Conservation (phyloP, 2,113 vertebrate genomes). For the Casuarius casuarius region DNA sequence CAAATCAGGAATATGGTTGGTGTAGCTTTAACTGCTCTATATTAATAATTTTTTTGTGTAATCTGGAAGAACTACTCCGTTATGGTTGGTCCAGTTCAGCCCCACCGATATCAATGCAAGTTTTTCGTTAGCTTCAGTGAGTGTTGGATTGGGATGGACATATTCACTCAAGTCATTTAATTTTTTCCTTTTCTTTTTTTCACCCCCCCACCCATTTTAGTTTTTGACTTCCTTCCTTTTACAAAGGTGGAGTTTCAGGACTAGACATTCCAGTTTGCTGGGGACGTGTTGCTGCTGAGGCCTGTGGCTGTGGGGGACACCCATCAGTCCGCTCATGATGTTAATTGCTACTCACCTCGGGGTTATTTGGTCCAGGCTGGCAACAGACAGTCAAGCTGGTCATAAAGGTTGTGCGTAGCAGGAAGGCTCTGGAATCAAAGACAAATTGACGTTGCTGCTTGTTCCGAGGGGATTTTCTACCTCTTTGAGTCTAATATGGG, state of each 20-base stretch:
- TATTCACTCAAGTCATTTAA: background rate
- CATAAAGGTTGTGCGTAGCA: constrained; percentile 58
- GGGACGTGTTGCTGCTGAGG: constrained; percentile 64
- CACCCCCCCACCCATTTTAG: constrained; percentile 14
- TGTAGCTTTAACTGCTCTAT: background rate
- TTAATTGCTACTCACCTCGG: constrained; percentile 74
- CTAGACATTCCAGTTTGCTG: constrained; percentile 69
- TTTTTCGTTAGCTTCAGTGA: background rate
- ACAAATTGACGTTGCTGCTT: background rate
- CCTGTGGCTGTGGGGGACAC: constrained; percentile 60
- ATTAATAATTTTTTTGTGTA: background rate
- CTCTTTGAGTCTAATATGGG: background rate
- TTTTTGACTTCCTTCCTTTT: constrained; percentile 40
- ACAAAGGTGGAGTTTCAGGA: constrained; percentile 45
- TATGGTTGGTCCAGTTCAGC: background rate
- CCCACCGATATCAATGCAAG: background rate
- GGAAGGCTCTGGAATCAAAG: constrained; percentile 53
- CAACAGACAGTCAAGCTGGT: constrained; percentile 55
- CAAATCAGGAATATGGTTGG: background rate
- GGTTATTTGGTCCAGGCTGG: constrained; percentile 63
- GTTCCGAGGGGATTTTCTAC: constrained; percentile 6
- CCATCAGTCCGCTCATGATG: constrained; percentile 71
- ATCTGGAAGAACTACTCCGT: background rate
- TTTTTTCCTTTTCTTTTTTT: background rate
- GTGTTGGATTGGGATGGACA: background rate